Evolutionary conservation across 1,140 invertebrate species (phyloP), one percentile per base, ranked within the genome.

Genomic region (Batillaria attramentaria): DNA sequence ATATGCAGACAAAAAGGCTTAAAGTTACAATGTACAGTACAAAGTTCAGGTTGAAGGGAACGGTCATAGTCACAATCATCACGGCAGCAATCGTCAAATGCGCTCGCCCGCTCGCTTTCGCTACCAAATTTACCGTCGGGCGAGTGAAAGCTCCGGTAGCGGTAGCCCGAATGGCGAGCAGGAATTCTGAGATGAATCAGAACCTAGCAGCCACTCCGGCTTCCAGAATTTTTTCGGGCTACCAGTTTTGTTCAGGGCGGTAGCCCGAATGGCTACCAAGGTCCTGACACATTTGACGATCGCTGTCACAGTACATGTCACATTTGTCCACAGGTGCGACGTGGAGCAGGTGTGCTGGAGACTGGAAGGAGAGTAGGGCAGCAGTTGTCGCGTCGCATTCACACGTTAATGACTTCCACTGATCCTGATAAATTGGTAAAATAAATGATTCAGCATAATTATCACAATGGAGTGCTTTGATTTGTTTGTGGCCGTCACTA

Each of bases 381-480:
- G 31, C 68, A 70, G 39, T n/a, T 70, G 24, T 70, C 68, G 28
- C 35, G 68, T 39, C 68, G 68, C n/a, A 39, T 70, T 42, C 68
- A 70, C 28, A 70, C 68, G 39, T 42, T 70, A n/a, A 70, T 70
- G 68, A 70, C 68, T 42, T 70, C 68, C 24, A 41, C 20, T 39
- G 68, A 70, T 10, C 39, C 68, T 42, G 31, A 70, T 39, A 24
- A 16, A n/a, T 13, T 42, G 18, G 39, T 70, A 24, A 70, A 70
- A 70, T 70, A 70, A 42, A 41, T 24, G 24, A 41, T 24, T 16
- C 4, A 68, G 46, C n/a, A n/a, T n/a, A n/a, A n/a, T n/a, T n/a
- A n/a, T n/a, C 33, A 18, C n/a, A 54, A 2, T 54, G n/a, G n/a
- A 20, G n/a, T 54, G 18, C n/a, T 18, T 54, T 18, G 50, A 20